Evolutionary conservation across 2,797 vertebrate genomes (phyloP).

Genomic region (Trematomus bernacchii): DNA sequence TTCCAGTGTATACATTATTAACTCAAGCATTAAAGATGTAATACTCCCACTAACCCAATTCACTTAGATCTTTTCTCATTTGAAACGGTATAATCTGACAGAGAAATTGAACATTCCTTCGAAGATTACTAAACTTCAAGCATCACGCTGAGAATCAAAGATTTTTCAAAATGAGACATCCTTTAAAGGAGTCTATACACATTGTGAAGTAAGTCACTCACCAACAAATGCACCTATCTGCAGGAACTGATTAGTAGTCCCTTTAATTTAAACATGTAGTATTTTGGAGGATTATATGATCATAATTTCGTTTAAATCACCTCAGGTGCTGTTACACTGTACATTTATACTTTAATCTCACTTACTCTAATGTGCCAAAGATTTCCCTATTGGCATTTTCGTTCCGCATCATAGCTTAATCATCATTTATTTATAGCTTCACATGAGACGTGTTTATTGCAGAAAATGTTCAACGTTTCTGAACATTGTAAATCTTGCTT

Average conservation of each 20-base stretch:
- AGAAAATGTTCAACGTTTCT: neutral
- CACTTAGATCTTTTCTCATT: slow-evolving; percentile 21
- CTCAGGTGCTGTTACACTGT: slow-evolving; percentile 24
- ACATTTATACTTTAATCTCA: slow-evolving; percentile 24
- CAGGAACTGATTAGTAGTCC: neutral
- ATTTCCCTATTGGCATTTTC: slow-evolving; percentile 13
- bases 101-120: neutral
- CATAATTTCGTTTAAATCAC: slow-evolving; percentile 10
- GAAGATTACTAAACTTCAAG: no score
- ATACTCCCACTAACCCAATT: slow-evolving; percentile 16
- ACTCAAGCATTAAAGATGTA: slow-evolving; percentile 47
- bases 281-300: slow-evolving; percentile 21
- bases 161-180: slow-evolving; percentile 1
- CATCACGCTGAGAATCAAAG: no score
- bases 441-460: slow-evolving; percentile 17
- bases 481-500: neutral
- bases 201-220: neutral
- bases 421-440: slow-evolving; percentile 36
- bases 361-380: neutral
- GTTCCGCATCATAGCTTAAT: slow-evolving; percentile 25
- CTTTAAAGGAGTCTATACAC: neutral
- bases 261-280: slow-evolving; percentile 6
- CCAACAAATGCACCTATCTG: neutral
- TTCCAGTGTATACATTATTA: slow-evolving; percentile 30
- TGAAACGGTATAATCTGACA: slow-evolving; percentile 19